Conservation (phyloP, 2,113 vertebrate species). For the Paramormyrops kingsleyae region DNA sequence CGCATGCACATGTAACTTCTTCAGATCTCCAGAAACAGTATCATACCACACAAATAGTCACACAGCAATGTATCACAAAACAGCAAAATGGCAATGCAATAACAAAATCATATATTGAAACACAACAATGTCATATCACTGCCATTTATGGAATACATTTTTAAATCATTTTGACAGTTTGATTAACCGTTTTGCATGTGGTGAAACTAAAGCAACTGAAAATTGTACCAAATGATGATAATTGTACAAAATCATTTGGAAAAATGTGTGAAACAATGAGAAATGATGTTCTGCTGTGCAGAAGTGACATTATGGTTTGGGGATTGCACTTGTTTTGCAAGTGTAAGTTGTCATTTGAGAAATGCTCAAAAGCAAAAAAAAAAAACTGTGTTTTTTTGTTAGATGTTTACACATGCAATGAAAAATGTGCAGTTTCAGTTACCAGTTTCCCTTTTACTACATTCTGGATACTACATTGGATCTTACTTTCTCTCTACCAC, state of each 20-base stretch:
- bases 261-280: not conserved
- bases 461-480: not conserved
- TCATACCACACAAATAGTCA: too few species aligned
- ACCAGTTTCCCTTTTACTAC: not conserved
- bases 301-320: not conserved
- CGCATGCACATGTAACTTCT: too few species aligned
- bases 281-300: not conserved
- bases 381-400: not conserved
- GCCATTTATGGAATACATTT: not conserved
- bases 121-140: not conserved
- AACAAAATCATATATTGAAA: not conserved
- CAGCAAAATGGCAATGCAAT: not conserved
- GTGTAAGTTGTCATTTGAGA: not conserved
- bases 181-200: not conserved
- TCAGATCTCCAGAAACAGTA: too few species aligned
- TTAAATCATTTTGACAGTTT: not conserved
- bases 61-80: not conserved
- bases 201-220: not conserved
- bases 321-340: not conserved
- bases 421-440: not conserved
- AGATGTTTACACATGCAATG: not conserved
- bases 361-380: not conserved
- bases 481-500: not conserved
- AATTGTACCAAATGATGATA: not conserved
- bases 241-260: not conserved